Percentiles rank a stretch among this genome's conserved stretches.
phyloP scores from a whole-genome alignment of 1,140 invertebrate genomes.

The Homarus americanus region DNA sequence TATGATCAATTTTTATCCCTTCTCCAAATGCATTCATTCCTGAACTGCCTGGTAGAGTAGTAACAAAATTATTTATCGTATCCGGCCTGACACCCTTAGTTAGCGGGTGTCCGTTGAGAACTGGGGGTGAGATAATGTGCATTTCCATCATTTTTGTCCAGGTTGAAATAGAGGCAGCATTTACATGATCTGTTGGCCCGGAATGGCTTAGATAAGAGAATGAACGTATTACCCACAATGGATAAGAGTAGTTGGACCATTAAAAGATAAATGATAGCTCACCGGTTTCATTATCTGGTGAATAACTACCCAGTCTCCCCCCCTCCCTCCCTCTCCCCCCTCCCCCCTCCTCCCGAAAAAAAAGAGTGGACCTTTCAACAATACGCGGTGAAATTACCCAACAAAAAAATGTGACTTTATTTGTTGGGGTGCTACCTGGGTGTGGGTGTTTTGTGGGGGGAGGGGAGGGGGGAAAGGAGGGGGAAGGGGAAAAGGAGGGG shows the following conservation, averaged over 20 bases:
- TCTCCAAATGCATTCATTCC: constrained; percentile 69
- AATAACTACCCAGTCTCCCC: constrained; percentile 36
- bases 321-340: constrained; percentile 3
- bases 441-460: no score
- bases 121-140: constrained; percentile 37
- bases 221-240: constrained; percentile 63
- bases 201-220: constrained; percentile 51
- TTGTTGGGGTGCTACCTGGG: neutral
- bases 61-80: constrained; percentile 57
- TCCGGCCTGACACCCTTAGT: constrained; percentile 43
- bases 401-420: neutral
- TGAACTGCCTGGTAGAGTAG: constrained; percentile 53
- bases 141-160: constrained; percentile 38
- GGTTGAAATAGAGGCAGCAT: constrained; percentile 58
- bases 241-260: constrained; percentile 58
- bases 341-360: constrained; percentile 1
- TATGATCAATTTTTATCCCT: constrained; percentile 60
- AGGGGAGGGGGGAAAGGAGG: no score
- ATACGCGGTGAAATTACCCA: constrained; percentile 1
- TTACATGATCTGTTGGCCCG: constrained; percentile 59
- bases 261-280: constrained; percentile 62
- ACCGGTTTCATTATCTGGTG: constrained; percentile 45
- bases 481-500: no score
- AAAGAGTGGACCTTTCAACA: constrained; percentile 1
- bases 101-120: constrained; percentile 3